Evolutionary conservation across 2,113 vertebrate species (phyloP), one percentile per base, ranked within the genome.

Genomic region (Rhynchomys soricoides): DNA sequence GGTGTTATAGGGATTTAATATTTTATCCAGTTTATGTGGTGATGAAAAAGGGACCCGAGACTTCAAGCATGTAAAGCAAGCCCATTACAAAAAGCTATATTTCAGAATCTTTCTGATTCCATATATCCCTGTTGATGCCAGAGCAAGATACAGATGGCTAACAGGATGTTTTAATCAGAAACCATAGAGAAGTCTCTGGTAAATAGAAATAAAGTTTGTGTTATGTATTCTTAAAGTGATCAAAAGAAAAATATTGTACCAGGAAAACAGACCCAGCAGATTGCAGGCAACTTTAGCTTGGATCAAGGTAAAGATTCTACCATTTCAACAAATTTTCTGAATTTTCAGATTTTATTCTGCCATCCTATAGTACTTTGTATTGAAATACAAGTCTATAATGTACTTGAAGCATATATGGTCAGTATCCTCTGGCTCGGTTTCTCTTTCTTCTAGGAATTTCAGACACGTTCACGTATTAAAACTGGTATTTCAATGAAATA

Each of bases 361-460:
- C 16, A 66, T 55, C 40, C 75, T 57, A 86, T 43, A 82, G 57
- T 4, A 81, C 34, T 91, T 93, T 31, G 10, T 57, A 45, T 91
- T 48, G 48, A 64, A 96, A 95, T 96, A 93, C 88, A 93, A 90
- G 81, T 59, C n/a, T 9, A 40, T 90, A 55, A 88, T 52, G 29
- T 5, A 77, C 59, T 75, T 79, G 93, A 82, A 87, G 66, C 90
- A 83, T 10, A 8, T 16, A 87, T 82, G 70, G 26, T 45, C 85
- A 94, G 43, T 24, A 81, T 31, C 78, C 45, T 90, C 37, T 64
- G 86, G 26, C 11, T 10, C 82, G 5, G 21, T 37, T 64, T 93
- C 4, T 71, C 71, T 74, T 24, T 12, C 6, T 31, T 21, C 31
- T 52, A 57, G 31, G 74, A 75, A 50, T 37, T 95, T 96, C 71